Conservation (phyloP, 2,888 invertebrate species). For the Dorcus parallelipipedus region DNA sequence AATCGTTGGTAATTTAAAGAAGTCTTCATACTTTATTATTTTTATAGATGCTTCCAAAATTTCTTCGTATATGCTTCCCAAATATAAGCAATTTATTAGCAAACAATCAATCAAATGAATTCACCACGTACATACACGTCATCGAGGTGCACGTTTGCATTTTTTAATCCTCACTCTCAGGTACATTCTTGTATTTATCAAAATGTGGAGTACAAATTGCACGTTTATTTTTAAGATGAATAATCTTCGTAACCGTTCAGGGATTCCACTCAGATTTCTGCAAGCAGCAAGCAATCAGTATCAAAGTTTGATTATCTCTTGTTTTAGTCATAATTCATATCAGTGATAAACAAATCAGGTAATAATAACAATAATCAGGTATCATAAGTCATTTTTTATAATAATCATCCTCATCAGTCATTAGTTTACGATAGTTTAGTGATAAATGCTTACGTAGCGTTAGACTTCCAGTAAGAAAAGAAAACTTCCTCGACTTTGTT, state of each 20-base stretch:
- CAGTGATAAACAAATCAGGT: conserved; percentile 34
- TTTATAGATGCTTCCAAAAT: conserved; percentile 41
- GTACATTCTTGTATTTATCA: conserved; percentile 14
- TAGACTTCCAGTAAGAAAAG: conserved; percentile 30
- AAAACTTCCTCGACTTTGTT: conserved; percentile 32
- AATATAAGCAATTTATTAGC: conserved; percentile 29
- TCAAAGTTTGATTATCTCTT: conserved; percentile 4
- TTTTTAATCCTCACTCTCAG: conserved; percentile 23
- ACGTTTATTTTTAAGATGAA: not conserved
- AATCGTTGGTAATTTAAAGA: conserved; percentile 11
- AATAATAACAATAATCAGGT: conserved; percentile 26
- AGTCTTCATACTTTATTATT: conserved; percentile 25
- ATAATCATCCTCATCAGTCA: conserved; percentile 25
- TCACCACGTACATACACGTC: conserved; percentile 4
- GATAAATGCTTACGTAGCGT: conserved; percentile 22
- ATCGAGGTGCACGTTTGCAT: not conserved
- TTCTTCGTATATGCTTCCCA: conserved; percentile 39
- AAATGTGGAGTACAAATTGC: conserved; percentile 3
- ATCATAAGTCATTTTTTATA: conserved; percentile 23
- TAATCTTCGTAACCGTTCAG: not conserved
- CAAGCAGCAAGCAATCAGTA: not conserved
- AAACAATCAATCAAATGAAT: conserved; percentile 21
- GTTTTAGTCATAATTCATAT: conserved; percentile 22
- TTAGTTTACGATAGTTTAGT: conserved; percentile 27
- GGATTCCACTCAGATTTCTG: conserved; percentile 1